Evolutionary conservation across 2,888 invertebrate genomes (phyloP), one percentile per base, ranked within the genome.

Genomic region (Sericinus montela): DNA sequence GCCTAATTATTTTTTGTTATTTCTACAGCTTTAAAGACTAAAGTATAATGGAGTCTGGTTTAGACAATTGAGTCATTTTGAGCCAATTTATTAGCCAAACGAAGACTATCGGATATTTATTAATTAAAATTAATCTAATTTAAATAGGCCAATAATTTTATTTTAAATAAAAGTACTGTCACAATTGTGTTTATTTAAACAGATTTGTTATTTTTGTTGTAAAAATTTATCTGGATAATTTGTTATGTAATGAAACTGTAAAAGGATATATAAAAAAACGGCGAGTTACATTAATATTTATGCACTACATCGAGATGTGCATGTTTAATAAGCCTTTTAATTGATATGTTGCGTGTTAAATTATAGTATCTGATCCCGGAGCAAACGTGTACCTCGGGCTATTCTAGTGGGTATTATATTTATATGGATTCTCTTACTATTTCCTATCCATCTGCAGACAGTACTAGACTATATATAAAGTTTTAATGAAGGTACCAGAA

Each of bases 341-440:
- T 86, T 85, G 84, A 84, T 81, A 84, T 75, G 82, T 85, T 83
- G 78, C 75, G 66, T 77, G 77, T 63, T 82, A 80, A 82, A 71
- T 80, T 80, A 82, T 85, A 65, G 76, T 72, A 75, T 75, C 74
- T 77, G 81, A 79, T 82, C 72, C 63, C 63, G 61, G 63, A 65
- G 64, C 67, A 58, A 63, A 67, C 75, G 65, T 75, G 72, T 77
- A 69, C 78, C 78, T 60, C 67, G 54, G 80, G 84, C 80, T 67
- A 75, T 80, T 77, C 81, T 80, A 80, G 80, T 78, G 76, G 74
- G 65, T 73, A 78, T 82, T 85, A 78, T 80, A 81, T 83, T 81
- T 81, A 80, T 83, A 85, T 83, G 79, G 80, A 80, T 76, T 81
- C 73, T 65, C 67, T 75, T 75, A 74, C 72, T 62, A 71, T 75